Evolutionary conservation across 30 jellyfish, hydroid and myxozoan genomes (phyloP), one percentile per base, ranked within the genome.

Genomic region (Mastigias papua): DNA sequence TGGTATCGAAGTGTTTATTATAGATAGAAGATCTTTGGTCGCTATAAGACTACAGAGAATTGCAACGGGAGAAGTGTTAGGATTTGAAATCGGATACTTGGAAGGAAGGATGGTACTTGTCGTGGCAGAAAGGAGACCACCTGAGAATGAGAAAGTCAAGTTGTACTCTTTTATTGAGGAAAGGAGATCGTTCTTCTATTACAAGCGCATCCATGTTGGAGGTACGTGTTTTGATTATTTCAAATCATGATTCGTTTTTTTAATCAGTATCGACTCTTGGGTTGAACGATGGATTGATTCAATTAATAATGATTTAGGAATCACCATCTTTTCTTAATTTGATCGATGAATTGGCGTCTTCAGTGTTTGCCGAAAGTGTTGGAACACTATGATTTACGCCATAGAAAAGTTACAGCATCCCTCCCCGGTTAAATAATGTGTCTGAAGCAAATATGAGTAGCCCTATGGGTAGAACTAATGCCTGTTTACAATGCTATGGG

Each of bases 31-130:
- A 22, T 64, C 86, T 8, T 35, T 75, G 54, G 90, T 63, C 13
- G 85, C 86, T 2, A 30, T 49, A 46, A 65, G 70, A 33, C 3
- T 87, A 16, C 96, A 87, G 34, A 78, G 31, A 34, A 87, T 87
- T 46, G 27, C 78, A 29, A 65, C 89, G 26, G 21, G 73, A 49
- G 90, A 64, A 16, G 90, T 87, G 3, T 27, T 65, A 10, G 75
- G 78, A 0, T 23, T 87, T 22, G 96, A 87, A 22, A 81, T 87
- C 30, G 96, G 90, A 4, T 13, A 33, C 73, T 66, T 87, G 16
- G 76, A 87, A 28, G 73, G 78, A 25, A 48, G 48, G 62, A 32
- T 32, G 37, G 49, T 87, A 86, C 80, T 87, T 35, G 90, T 75
- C 23, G 76, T 65, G 7, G 96, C 96, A 5, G 86, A 87, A 35